Conservation (phyloP, 2,113 vertebrate genomes). For the Hyperopisus bebe region DNA sequence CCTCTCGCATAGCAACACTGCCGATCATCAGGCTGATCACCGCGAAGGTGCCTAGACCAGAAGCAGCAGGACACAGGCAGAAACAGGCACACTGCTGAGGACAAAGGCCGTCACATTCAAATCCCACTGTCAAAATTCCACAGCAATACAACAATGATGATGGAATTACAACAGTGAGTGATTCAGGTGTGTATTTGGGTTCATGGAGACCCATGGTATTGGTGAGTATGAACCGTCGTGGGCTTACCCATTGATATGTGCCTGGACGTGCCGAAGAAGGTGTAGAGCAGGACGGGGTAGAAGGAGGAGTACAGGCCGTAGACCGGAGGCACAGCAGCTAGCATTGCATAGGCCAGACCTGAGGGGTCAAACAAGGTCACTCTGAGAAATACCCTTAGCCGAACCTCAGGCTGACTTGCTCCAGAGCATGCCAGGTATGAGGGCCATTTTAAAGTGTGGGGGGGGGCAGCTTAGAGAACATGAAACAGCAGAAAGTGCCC, state of each 20-base stretch:
- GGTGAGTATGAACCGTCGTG: not conserved
- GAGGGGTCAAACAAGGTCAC: constrained; percentile 3
- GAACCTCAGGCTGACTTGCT: not conserved
- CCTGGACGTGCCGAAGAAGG: constrained; percentile 87
- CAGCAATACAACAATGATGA: not conserved
- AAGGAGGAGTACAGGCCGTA: constrained; percentile 95
- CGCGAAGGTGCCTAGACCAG: constrained; percentile 81
- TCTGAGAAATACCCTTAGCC: not conserved
- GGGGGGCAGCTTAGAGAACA: not conserved
- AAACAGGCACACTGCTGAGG: not conserved
- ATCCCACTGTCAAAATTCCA: not conserved
- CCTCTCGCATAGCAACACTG: constrained; percentile 73
- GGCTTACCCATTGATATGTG: constrained; percentile 87
- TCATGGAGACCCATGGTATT: not conserved
- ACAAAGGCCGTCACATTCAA: not conserved
- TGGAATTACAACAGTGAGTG: not conserved
- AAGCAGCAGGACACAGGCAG: not conserved
- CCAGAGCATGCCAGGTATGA: not conserved
- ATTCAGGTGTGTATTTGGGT: not conserved
- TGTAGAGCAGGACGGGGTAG: constrained; percentile 93
- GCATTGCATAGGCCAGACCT: constrained; percentile 91
- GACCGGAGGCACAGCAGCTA: constrained; percentile 88
- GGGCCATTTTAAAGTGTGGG: not conserved
- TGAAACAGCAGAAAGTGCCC: not conserved
- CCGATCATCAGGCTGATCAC: constrained; percentile 98